Base-by-base conservation (phyloP, 2,797 vertebrate genomes). In the Rhinoraja longicauda region DNA sequence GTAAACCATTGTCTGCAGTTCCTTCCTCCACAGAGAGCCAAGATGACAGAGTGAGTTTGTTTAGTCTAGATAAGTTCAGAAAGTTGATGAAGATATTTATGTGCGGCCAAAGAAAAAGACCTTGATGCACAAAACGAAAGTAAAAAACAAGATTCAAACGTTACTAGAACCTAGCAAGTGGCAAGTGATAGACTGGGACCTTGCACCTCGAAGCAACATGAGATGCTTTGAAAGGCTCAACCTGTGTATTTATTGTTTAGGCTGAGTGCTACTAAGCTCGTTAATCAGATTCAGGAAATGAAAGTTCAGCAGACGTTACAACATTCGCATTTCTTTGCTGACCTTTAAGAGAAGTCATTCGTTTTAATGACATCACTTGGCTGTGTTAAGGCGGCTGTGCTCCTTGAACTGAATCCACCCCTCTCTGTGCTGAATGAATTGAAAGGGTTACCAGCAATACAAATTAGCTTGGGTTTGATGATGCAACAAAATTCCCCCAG, bases 291-390 rank as follows among this genome's bases (percentile, higher is more conserved):
- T 64, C 84, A 88, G 84, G 84, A 88, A 88, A 88, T 88, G 84
- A 67, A 88, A 88, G 17, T 67, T 88, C 84, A 88, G 84, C 84
- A 88, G 84, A 88, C n/a, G 62, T 88, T 88, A 64, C 84, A 88
- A 88, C 84, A 67, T 88, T 21, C 84, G 36, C n/a, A 19, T 32
- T 88, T 88, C 59, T 78, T 39, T 45, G 24, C 53, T 84, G 81
- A 59, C 53, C 53, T 84, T 88, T 64, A 67, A 67, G 15, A 88
- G 19, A 88, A 64, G 84, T 67, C 15, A 67, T 88, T 88, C 1
- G 17, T 88, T 36, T 88, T 88, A 88, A 88, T 88, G 88, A 64
- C 59, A 88, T 88, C 84, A 88, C 17, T 36, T 1, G 26, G n/a
- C 62, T 64, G 62, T 36, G n/a, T 67, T 88, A 67, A 88, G 62